phyloP scores from a whole-genome alignment of 2,888 invertebrate genomes.

The Microctonus hyperodae region DNA sequence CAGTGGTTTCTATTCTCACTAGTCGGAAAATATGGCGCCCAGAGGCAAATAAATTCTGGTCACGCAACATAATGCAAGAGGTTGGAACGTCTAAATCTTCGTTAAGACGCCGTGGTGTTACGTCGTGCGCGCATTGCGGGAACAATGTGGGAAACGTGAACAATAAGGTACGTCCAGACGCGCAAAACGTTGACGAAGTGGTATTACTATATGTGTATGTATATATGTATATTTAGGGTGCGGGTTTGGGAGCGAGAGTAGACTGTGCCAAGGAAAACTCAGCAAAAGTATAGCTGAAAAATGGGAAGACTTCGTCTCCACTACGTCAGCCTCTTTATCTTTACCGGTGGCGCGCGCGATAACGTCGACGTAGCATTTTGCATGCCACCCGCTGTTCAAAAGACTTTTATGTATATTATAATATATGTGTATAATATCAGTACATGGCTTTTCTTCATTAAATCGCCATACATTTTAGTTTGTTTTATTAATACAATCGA shows the following conservation, averaged over 20 bases:
- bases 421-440: conserved; percentile 22
- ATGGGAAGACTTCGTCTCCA: conserved; percentile 55
- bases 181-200: not conserved
- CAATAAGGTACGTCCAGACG: conserved; percentile 35
- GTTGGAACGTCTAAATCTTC: conserved; percentile 53
- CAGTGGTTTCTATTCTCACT: conserved; percentile 4
- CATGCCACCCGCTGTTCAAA: conserved; percentile 51
- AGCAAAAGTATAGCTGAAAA: conserved; percentile 55
- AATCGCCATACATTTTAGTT: not conserved
- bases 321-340: conserved; percentile 60
- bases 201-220: conserved; percentile 4
- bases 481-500: too few relatives aligned
- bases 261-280: conserved; percentile 59
- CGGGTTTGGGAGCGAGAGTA: not conserved
- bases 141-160: conserved; percentile 43
- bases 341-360: conserved; percentile 50
- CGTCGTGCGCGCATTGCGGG: conserved; percentile 41
- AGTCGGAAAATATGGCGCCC: conserved; percentile 38
- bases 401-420: conserved; percentile 14
- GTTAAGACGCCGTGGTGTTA: conserved; percentile 45
- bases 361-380: conserved; percentile 62
- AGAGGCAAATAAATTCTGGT: conserved; percentile 55
- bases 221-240: conserved; percentile 7
- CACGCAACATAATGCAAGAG: conserved; percentile 55
- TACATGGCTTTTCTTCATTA: conserved; percentile 9